phyloP scores from a whole-genome alignment of 2,797 vertebrate genomes.

The Rhabdophis nuchalis region DNA sequence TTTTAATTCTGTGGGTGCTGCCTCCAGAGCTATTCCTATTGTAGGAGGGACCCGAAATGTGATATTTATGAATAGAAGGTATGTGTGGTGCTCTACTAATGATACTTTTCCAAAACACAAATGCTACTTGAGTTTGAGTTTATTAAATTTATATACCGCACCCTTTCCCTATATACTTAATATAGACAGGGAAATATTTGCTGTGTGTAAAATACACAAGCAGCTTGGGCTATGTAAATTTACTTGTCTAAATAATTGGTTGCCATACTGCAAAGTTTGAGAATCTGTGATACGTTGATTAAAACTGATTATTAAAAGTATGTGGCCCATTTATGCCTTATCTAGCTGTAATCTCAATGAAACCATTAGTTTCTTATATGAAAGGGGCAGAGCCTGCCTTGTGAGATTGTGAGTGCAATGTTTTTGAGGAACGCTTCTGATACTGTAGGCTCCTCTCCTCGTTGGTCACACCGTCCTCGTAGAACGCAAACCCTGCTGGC shows the following conservation, averaged over 20 bases:
- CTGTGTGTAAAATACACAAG: not conserved
- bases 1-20: not conserved
- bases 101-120: not conserved
- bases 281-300: not conserved
- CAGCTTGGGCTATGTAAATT: not conserved
- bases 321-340: not conserved
- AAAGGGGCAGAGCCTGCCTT: not conserved
- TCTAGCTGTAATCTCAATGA: not conserved
- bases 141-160: no score
- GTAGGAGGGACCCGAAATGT: not conserved
- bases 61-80: not conserved
- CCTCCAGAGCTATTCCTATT: not conserved
- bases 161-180: no score
- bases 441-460: not conserved
- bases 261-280: not conserved
- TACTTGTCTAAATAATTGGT: not conserved
- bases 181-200: not conserved
- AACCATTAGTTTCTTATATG: not conserved
- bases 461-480: not conserved
- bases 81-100: not conserved
- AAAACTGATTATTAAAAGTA: not conserved
- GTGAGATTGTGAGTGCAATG: not conserved
- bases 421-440: not conserved
- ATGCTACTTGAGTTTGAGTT: no score
- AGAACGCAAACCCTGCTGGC: not conserved